These are phyloP conservation scores for Acheta domesticus DNA, from an alignment of 2,888 invertebrate genomes.

Conservation along the genomic window DNA sequence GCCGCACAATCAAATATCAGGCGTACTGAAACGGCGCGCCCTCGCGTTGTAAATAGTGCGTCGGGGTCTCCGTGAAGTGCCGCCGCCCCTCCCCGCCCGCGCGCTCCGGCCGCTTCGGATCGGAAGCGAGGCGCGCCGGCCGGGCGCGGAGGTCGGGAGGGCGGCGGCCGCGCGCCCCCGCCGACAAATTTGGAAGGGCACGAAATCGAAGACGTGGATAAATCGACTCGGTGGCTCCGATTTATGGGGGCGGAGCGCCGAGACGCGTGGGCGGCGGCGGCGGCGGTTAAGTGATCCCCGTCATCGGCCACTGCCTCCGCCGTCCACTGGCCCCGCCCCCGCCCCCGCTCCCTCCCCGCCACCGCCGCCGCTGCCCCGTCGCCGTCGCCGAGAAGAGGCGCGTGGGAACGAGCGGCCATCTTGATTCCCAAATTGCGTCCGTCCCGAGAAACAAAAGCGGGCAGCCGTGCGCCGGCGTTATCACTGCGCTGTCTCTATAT, in stretches of 20 bases:
- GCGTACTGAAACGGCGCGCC: no score
- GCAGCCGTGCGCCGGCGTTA: constrained; percentile 18
- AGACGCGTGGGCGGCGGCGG: neutral
- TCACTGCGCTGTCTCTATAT: constrained; percentile 18
- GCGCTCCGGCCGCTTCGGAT: neutral
- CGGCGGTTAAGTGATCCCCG: neutral
- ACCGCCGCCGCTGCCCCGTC: neutral
- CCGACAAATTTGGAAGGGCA: constrained; percentile 2
- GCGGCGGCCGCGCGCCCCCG: neutral
- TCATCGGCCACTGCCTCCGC: neutral
- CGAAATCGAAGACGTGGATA: neutral
- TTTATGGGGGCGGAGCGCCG: neutral
- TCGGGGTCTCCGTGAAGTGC: no score
- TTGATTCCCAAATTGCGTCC: constrained; percentile 18
- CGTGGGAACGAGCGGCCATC: constrained; percentile 3
- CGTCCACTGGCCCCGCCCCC: neutral
- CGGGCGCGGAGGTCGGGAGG: no score
- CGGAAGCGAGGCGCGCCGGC: neutral
- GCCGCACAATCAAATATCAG: no score
- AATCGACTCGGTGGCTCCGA: neutral
- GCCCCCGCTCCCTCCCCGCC: neutral
- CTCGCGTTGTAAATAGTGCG: no score
- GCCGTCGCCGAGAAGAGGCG: neutral
- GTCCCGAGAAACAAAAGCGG: neutral
- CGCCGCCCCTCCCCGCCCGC: neutral